Evolutionary conservation across 2,113 vertebrate genomes (phyloP).

Genomic region (Bufo gargarizans): DNA sequence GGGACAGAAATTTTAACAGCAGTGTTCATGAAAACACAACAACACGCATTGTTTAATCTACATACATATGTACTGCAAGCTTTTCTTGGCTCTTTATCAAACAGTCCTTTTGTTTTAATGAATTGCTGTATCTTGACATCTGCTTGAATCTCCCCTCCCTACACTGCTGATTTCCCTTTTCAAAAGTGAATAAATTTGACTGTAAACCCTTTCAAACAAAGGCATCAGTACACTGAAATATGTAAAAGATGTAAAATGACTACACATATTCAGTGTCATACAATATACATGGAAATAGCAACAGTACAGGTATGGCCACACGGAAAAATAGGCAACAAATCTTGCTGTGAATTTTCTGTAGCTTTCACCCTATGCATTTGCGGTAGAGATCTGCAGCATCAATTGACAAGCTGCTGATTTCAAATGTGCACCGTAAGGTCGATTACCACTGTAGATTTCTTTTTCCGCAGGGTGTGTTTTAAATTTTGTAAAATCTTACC

Average conservation of each 20-base stretch:
- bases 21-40: conserved; percentile 40
- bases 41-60: conserved; percentile 39
- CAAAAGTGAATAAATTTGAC: conserved; percentile 51
- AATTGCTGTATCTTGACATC: conserved; percentile 26
- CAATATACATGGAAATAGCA: no score
- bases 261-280: not conserved
- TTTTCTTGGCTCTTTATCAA: conserved; percentile 45
- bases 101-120: conserved; percentile 22
- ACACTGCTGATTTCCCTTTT: not conserved
- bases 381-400: no score
- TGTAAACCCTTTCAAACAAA: conserved; percentile 9
- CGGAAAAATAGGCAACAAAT: no score
- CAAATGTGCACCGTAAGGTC: no score
- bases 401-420: no score
- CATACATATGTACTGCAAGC: conserved; percentile 28
- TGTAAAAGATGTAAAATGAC: not conserved
- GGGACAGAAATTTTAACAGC: conserved; percentile 22
- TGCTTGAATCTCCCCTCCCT: not conserved
- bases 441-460: no score
- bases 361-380: no score
- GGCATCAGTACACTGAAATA: not conserved
- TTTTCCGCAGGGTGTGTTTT: no score
- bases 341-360: no score
- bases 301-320: no score
- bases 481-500: no score